Evolutionary conservation across 2,797 vertebrate species (phyloP), one percentile per base, ranked within the genome.

Genomic region (Squalus acanthias): DNA sequence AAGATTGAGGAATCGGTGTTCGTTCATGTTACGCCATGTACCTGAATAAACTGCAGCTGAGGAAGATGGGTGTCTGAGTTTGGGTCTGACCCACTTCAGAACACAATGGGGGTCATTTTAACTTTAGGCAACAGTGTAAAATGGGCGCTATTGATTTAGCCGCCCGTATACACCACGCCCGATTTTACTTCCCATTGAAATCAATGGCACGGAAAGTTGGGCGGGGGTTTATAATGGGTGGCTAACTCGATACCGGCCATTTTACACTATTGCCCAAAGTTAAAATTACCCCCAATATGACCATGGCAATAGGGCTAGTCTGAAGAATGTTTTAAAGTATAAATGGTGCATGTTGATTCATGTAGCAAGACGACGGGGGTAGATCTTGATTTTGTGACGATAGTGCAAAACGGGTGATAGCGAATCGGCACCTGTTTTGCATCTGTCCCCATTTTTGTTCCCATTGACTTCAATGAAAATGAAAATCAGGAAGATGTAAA

Each of bases 1-100:
- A 98, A 97, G 98, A 98, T 12, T 63, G 24, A 13, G 88, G 53
- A 57, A 33, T 33, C 3, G 46, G 26, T 53, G 1, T 57, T 95
- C 39, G 1, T 57, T 95, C 39, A 72, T 57, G 20, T 70, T 63
- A 29, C 57, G 57, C 29, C 4, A 63, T 17, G 53, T 57, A 60
- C 13, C n/a, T 93, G 63, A 93, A 39, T 46, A 24, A 69, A 12
- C 7, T 93, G n/a, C 20, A 46, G 12, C 63, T 33, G 26, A 91
- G 29, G 33, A 76, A 76, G 33, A 3, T 15, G 33, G 1, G 29
- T 76, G 26, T 76, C 12, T 76, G 57, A 60, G 26, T 63, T 15
- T 93, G 91, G 22, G 17, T 24, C 82, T 93, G 91, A 93, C 65
- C n/a, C 91, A 63, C 91, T 39, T 67, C 15, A 0, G 17, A 46